phyloP scores from a whole-genome alignment of 2,888 invertebrate genomes.

The Drosophila emarginata region DNA sequence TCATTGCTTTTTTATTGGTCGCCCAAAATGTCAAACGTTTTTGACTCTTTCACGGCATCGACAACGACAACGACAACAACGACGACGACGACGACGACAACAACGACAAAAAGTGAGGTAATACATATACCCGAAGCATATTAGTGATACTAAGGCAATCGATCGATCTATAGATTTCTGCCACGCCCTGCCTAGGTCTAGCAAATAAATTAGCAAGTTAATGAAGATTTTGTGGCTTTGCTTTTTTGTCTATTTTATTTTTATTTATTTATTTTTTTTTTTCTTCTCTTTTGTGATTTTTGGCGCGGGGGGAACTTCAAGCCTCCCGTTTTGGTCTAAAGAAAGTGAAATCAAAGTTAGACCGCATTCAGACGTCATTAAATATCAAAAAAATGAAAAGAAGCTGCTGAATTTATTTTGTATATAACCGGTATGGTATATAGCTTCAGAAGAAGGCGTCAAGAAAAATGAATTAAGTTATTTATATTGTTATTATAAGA shows the following conservation, averaged over 20 bases:
- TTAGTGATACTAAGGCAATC: constrained; percentile 23
- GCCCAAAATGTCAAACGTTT: constrained; percentile 77
- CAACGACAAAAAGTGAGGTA: constrained; percentile 64
- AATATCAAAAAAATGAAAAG: neutral
- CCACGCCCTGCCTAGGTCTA: constrained; percentile 32
- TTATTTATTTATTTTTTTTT: no score
- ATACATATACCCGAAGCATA: constrained; percentile 49
- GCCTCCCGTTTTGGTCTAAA: constrained; percentile 32
- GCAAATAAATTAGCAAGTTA: constrained; percentile 59
- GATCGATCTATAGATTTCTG: constrained; percentile 14
- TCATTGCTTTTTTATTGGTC: constrained; percentile 74
- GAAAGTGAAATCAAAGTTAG: constrained; percentile 43
- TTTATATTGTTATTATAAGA: neutral
- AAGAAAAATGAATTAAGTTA: neutral
- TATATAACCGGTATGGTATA: constrained; percentile 1
- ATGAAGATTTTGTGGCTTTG: constrained; percentile 42
- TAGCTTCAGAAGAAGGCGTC: no score
- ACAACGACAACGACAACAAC: constrained; percentile 17
- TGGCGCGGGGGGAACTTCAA: neutral
- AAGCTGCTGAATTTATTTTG: constrained; percentile 7
- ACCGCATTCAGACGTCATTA: constrained; percentile 31
- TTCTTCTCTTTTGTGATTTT: neutral
- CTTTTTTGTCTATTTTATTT: neutral
- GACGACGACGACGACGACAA: constrained; percentile 30
- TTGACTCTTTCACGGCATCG: constrained; percentile 43